These are phyloP conservation scores for Calliopsis andreniformis DNA, from an alignment of 1,140 invertebrate genomes.

Conservation along the genomic window DNA sequence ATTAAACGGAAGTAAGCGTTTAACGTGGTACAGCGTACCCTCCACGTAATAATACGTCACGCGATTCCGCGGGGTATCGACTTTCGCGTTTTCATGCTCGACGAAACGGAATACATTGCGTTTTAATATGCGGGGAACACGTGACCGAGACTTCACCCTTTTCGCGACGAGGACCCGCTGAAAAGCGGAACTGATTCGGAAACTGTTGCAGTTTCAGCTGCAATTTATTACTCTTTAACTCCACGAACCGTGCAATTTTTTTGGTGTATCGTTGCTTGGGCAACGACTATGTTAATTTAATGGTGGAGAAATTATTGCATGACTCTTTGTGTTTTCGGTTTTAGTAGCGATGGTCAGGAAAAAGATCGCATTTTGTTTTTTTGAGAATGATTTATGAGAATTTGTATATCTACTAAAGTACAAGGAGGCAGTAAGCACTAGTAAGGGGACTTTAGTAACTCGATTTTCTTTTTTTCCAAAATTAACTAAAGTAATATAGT, in stretches of 20 bases:
- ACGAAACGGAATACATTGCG: slow-evolving; percentile 60
- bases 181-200: not conserved
- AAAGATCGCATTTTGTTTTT: too few relatives aligned
- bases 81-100: slow-evolving; percentile 33
- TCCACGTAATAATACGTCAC: slow-evolving; percentile 52
- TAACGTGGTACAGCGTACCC: slow-evolving; percentile 49
- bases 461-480: too few relatives aligned
- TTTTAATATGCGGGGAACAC: slow-evolving; percentile 21
- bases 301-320: too few relatives aligned
- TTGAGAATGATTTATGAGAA: too few relatives aligned
- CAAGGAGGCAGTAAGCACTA: too few relatives aligned
- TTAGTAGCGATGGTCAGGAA: too few relatives aligned
- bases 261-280: not conserved
- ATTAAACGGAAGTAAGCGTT: slow-evolving; percentile 26
- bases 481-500: too few relatives aligned
- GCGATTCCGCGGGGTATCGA: slow-evolving; percentile 37
- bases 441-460: too few relatives aligned
- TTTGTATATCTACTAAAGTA: too few relatives aligned
- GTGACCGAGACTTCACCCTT: not conserved
- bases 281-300: too few relatives aligned
- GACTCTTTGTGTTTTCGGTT: too few relatives aligned
- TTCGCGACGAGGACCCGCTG: not conserved
- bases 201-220: not conserved
- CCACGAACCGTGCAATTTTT: not conserved
- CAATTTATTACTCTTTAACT: not conserved